Evolutionary conservation across 2,888 invertebrate species (phyloP).

Genomic region (Danaus chrysippus): DNA sequence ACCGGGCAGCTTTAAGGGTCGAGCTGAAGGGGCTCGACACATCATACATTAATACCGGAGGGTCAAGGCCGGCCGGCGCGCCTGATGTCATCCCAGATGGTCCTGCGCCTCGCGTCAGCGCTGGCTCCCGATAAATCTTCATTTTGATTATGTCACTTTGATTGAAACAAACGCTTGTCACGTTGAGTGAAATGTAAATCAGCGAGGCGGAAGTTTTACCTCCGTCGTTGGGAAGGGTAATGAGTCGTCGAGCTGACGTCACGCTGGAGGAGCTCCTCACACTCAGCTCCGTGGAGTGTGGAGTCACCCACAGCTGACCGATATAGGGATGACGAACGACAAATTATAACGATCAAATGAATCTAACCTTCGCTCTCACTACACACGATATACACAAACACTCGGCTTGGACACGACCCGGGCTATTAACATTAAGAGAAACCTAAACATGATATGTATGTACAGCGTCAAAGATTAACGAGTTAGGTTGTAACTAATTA

Average conservation of each 20-base stretch:
- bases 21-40: neutral
- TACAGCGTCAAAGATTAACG: too few species aligned
- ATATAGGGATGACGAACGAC: conserved; percentile 29
- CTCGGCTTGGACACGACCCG: too few species aligned
- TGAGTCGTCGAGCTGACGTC: neutral
- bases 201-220: too few species aligned
- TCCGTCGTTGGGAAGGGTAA: neutral
- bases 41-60: conserved; percentile 56
- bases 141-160: too few species aligned
- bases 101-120: neutral
- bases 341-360: conserved; percentile 25
- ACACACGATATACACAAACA: too few species aligned
- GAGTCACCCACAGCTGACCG: conserved; percentile 17
- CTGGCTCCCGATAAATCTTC: too few species aligned
- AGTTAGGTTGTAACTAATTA: too few species aligned
- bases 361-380: conserved; percentile 24
- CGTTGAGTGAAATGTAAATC: too few species aligned
- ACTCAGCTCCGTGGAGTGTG: neutral
- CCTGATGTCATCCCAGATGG: conserved; percentile 24
- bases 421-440: too few species aligned
- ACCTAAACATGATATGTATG: too few species aligned
- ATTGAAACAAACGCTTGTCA: too few species aligned
- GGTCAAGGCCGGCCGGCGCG: conserved; percentile 43
- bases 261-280: conserved; percentile 1
- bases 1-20: neutral